Conservation (phyloP, 2,113 vertebrate genomes). For the Myiagra hebetior region DNA sequence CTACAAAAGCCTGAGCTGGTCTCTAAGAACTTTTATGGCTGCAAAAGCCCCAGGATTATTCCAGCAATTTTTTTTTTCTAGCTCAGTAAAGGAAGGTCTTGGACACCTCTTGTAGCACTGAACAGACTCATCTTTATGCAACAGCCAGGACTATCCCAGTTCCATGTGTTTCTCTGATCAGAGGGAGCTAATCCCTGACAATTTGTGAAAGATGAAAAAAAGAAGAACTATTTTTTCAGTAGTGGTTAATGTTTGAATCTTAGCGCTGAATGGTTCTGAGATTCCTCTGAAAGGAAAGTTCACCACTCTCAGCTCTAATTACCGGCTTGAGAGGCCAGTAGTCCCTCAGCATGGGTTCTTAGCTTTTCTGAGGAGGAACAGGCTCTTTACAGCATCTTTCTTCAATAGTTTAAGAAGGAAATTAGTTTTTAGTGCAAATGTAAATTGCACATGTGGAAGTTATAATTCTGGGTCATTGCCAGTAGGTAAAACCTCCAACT, state of each 20-base stretch:
- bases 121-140: not conserved
- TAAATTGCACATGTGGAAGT: slow-evolving; percentile 53
- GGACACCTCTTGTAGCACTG: not conserved
- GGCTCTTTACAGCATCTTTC: not conserved
- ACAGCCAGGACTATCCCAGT: not conserved
- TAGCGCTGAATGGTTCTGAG: not conserved
- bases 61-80: not conserved
- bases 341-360: not conserved
- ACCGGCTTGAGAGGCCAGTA: not conserved
- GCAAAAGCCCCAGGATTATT: not conserved
- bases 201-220: not conserved
- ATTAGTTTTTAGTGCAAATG: slow-evolving; percentile 39
- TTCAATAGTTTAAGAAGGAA: slow-evolving; percentile 45
- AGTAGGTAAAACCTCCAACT: slow-evolving; percentile 13
- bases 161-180: not conserved
- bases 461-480: slow-evolving; percentile 25
- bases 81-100: not conserved
- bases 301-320: not conserved
- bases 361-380: not conserved
- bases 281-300: slow-evolving; percentile 2
- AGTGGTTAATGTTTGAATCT: not conserved
- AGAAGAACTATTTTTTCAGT: not conserved
- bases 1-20: not conserved
- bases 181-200: not conserved
- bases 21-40: not conserved